Base-by-base conservation (phyloP, 2,888 invertebrate genomes). In the Hypomecis punctinalis region DNA sequence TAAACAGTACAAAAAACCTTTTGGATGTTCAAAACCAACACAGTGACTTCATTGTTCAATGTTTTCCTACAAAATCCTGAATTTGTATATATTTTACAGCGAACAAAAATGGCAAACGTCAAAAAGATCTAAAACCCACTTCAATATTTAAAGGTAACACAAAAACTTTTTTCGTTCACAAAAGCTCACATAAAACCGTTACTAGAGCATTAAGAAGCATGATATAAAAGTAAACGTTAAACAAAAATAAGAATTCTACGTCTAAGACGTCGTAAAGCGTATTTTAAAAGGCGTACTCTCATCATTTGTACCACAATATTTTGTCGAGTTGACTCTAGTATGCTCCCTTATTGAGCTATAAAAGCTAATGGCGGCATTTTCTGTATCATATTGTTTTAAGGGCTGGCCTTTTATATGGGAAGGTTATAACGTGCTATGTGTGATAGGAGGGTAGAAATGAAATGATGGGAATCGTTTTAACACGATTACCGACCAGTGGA, bases 381-480 rank as follows among this genome's bases (percentile, higher is more conserved):
- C 79, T 78, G 80, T 80, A 81, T 83, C 81, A 82, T 79, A 82
- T 85, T 86, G 82, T 86, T 83, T 81, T 76, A 77, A 79, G 78
- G 68, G 75, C 73, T 72, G 69, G 69, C 70, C 71, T 71, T 70
- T 80, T 76, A 76, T 76, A 72, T 73, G 68, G 68, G 54, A 69
- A 59, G 60, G 66, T 68, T 72, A 76, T 73, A 68, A 72, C 65
- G 64, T 65, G 71, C 76, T 77, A 75, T 76, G 70, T 78, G 70
- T 70, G 73, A 72, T 70, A 70, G 46, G 61, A 68, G 61, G 69
- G 70, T 62, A 70, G 70, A 69, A 71, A 70, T 69, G 66, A 69
- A 47, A 66, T 61, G 52, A 54, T 63, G 49, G 55, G 45, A 63
- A 69, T 57, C 63, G 45, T 51, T 66, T 64, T 57, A 65, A 68